A percentile compares a stretch with the other conserved stretches of the same genome.
Conservation (phyloP, 2,113 vertebrate genomes). For the Boulengerochromis microlepis region DNA sequence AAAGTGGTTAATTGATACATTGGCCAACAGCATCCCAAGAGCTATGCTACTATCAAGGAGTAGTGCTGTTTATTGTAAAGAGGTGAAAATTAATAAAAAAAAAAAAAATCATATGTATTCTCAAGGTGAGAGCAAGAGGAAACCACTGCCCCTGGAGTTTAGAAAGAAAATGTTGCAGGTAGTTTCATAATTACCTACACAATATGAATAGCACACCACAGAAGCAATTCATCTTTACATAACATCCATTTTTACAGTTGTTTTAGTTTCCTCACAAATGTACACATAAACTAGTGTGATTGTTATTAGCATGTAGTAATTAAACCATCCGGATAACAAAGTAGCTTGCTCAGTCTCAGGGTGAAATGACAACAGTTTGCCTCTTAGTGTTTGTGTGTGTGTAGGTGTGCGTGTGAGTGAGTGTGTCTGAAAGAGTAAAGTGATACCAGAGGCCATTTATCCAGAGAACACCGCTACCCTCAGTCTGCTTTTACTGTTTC, state of each 20-base stretch:
- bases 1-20: not conserved
- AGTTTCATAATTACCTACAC: not conserved
- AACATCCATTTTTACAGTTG: not conserved
- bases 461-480: slow-evolving; percentile 17
- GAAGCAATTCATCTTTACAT: not conserved
- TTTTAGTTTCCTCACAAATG: not conserved
- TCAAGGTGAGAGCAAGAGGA: not conserved
- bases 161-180: not conserved
- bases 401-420: not conserved
- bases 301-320: slow-evolving; percentile 39
- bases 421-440: not conserved
- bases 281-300: not conserved
- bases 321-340: slow-evolving; percentile 61
- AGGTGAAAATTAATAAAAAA: not conserved
- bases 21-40: not conserved
- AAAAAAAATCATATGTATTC: not conserved
- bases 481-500: not conserved
- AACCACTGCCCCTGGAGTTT: not conserved
- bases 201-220: not conserved
- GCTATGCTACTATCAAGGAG: not conserved
- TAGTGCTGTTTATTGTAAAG: not conserved
- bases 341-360: slow-evolving; percentile 35
- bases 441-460: slow-evolving; percentile 35
- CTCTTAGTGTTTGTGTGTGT: not conserved
- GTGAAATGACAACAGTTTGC: slow-evolving; percentile 21